phyloP scores from a whole-genome alignment of 2,113 vertebrate species.

The Tor tambroides region DNA sequence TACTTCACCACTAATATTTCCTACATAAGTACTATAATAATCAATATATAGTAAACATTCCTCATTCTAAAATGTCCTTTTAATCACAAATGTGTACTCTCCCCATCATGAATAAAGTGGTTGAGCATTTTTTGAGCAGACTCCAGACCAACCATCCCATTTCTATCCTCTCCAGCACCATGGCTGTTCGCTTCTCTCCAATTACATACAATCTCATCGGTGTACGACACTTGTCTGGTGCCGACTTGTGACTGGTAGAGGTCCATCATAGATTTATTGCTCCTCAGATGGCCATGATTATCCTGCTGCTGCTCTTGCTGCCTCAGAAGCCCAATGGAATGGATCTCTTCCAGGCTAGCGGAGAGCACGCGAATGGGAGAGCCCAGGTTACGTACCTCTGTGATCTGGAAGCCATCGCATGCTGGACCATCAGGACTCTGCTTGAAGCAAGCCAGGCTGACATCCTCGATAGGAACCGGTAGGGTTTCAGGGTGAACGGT shows the following conservation, averaged over 20 bases:
- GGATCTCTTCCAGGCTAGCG: constrained; percentile 75
- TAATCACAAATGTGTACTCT: constrained; percentile 64
- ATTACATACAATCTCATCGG: constrained; percentile 69
- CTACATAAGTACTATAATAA: neutral
- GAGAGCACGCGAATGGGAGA: constrained; percentile 73
- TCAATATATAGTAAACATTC: neutral
- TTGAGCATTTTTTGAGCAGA: constrained; percentile 72
- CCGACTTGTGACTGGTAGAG: constrained; percentile 63
- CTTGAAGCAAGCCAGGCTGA: constrained; percentile 50
- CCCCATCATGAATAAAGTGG: constrained; percentile 66
- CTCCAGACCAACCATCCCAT: constrained; percentile 59
- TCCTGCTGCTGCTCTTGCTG: constrained; percentile 63
- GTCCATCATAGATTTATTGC: constrained; percentile 72
- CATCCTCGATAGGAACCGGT: constrained; percentile 35
- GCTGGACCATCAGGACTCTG: constrained; percentile 52
- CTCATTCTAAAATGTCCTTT: neutral
- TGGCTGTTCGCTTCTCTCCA: constrained; percentile 61
- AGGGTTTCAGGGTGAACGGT: constrained; percentile 67
- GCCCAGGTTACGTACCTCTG: constrained; percentile 53
- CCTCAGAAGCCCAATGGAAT: constrained; percentile 43
- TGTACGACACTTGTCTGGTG: constrained; percentile 58
- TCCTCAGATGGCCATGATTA: constrained; percentile 55
- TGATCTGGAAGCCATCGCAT: constrained; percentile 60
- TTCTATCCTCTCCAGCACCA: constrained; percentile 23
- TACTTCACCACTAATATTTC: neutral